A percentile compares a stretch with the other conserved stretches of the same genome.
Conservation (phyloP, 1,140 invertebrate species). For the Trissolcus basalis region DNA sequence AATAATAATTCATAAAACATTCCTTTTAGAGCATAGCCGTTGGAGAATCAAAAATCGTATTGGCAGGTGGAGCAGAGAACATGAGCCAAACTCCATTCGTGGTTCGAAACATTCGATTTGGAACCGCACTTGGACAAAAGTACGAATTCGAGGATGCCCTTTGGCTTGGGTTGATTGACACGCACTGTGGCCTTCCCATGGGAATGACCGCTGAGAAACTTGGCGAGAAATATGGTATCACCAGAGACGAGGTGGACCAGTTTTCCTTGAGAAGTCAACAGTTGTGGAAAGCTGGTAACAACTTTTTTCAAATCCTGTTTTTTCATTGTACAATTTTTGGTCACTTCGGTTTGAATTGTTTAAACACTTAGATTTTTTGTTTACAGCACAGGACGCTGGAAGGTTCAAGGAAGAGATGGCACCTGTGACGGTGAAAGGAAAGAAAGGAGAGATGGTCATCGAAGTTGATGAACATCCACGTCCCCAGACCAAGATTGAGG, state of each 20-base stretch:
- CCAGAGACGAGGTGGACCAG: constrained; percentile 90
- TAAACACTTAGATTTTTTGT: too few relatives aligned
- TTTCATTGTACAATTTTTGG: too few relatives aligned
- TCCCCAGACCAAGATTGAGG: constrained; percentile 90
- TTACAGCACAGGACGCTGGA: constrained; percentile 88
- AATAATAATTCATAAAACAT: too few relatives aligned
- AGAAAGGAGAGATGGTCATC: constrained; percentile 87
- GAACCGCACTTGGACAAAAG: constrained; percentile 87
- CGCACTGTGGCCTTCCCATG: constrained; percentile 95
- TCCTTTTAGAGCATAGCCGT: constrained; percentile 88
- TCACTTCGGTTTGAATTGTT: too few relatives aligned
- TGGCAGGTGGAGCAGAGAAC: constrained; percentile 95
- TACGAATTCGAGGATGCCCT: constrained; percentile 92
- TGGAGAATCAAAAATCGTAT: constrained; percentile 90
- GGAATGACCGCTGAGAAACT: constrained; percentile 98
- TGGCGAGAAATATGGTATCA: constrained; percentile 92
- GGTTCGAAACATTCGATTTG: constrained; percentile 93
- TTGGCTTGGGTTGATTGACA: constrained; percentile 94
- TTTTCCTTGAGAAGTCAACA: constrained; percentile 91
- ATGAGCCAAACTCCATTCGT: constrained; percentile 97
- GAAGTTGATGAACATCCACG: constrained; percentile 96
- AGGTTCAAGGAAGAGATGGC: constrained; percentile 93
- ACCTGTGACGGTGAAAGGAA: constrained; percentile 89
- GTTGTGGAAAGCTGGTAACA: constrained; percentile 85
- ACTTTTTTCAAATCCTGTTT: too few relatives aligned